These are phyloP conservation scores for Petaurus breviceps DNA, from an alignment of 2,113 vertebrate species.

Conservation along the genomic window DNA sequence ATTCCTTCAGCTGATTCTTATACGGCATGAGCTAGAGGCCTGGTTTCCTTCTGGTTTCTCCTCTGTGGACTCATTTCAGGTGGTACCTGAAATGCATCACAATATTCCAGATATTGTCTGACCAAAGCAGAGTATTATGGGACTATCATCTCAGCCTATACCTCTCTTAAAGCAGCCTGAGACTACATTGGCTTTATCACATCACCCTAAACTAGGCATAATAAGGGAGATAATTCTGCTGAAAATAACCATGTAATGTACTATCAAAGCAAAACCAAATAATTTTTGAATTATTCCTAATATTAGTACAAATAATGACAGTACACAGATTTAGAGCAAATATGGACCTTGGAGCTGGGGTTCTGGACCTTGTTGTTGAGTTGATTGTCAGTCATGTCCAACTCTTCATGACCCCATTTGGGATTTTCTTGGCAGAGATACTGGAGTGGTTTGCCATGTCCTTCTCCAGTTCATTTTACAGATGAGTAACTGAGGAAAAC, in stretches of 20 bases:
- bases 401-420: not conserved
- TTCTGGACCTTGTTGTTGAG: not conserved
- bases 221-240: not conserved
- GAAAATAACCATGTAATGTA: not conserved
- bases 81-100: not conserved
- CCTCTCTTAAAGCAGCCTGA: not conserved
- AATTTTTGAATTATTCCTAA: not conserved
- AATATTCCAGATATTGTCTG: not conserved
- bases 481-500: not conserved
- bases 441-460: not conserved
- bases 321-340: not conserved
- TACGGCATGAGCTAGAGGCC: not conserved
- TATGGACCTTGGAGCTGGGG: not conserved
- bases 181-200: not conserved
- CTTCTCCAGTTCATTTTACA: not conserved
- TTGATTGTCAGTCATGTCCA: not conserved
- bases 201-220: not conserved
- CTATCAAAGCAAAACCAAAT: not conserved
- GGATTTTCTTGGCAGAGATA: not conserved
- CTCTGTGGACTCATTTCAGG: not conserved
- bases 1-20: not conserved
- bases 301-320: not conserved
- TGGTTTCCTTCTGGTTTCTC: not conserved
- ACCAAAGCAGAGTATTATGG: not conserved
- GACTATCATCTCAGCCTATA: not conserved